Conservation (phyloP, 2,113 vertebrate species). For the Microcebus griseorufus region DNA sequence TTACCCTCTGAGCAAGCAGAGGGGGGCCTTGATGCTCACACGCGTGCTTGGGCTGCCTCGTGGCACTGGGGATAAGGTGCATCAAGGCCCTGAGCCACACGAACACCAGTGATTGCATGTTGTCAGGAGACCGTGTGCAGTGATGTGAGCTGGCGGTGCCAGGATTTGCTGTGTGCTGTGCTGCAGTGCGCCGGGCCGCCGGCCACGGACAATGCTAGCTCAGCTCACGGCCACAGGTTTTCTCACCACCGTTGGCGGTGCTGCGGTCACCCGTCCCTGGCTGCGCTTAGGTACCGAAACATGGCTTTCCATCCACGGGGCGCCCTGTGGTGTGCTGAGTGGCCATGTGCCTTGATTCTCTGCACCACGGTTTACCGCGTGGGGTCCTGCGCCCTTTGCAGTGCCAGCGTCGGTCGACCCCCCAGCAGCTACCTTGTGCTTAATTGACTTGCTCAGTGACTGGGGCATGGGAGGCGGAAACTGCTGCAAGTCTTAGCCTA, state of each 20-base stretch:
- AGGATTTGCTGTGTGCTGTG: no score
- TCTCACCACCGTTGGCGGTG: fast-evolving
- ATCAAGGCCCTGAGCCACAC: fast-evolving
- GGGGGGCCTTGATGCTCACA: background rate
- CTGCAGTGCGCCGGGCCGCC: fast-evolving
- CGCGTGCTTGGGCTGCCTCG: background rate
- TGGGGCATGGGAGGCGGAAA: background rate
- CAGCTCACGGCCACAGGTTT: fast-evolving
- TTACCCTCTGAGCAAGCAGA: background rate
- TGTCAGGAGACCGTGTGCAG: background rate
- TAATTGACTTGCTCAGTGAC: background rate
- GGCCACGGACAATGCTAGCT: background rate
- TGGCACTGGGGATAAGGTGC: background rate
- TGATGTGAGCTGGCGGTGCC: fast-evolving
- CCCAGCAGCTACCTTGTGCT: no score
- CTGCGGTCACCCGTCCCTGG: fast-evolving
- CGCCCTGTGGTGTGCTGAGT: background rate
- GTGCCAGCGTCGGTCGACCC: no score
- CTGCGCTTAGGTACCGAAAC: fast-evolving
- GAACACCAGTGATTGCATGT: no score
- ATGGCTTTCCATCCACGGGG: fast-evolving
- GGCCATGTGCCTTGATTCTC: fast-evolving
- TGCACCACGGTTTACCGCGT: fast-evolving
- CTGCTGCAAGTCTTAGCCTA: background rate
- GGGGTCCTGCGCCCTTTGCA: fast-evolving